A percentile compares a stretch with the other conserved stretches of the same genome.
These are phyloP conservation scores for Aquatica leii DNA, from an alignment of 2,888 invertebrate genomes.

Conservation along the genomic window DNA sequence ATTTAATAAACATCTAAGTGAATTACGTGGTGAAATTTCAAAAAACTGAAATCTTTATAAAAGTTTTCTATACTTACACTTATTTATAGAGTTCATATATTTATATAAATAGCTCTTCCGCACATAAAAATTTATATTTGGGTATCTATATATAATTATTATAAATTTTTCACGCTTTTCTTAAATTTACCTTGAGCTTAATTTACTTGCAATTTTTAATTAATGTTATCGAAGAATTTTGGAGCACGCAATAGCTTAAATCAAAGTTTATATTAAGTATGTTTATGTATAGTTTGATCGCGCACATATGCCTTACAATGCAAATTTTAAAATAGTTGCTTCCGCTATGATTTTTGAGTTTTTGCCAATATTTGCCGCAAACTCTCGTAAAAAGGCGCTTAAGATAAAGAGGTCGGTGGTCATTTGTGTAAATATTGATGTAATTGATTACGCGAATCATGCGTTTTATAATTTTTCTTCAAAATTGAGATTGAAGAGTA, in stretches of 20 bases:
- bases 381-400: slow-evolving; percentile 17
- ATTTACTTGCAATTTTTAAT: no score
- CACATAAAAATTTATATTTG: slow-evolving; percentile 19
- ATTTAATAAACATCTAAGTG: no score
- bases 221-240: no score
- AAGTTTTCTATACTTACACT: no score
- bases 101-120: slow-evolving; percentile 23
- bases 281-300: slow-evolving; percentile 8
- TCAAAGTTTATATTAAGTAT: neutral
- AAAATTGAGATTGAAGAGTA: no score
- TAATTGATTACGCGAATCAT: neutral
- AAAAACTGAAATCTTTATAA: no score
- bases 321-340: slow-evolving; percentile 11
- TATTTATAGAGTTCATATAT: slow-evolving; percentile 16
- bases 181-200: neutral
- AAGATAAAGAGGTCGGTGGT: slow-evolving; percentile 16
- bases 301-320: slow-evolving; percentile 6
- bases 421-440: slow-evolving; percentile 26
- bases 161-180: neutral
- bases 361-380: slow-evolving; percentile 25
- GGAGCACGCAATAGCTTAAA: no score
- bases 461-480: neutral
- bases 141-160: slow-evolving; percentile 17
- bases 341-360: slow-evolving; percentile 26
- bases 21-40: no score